A percentile compares a stretch with the other conserved stretches of the same genome.
Conservation (phyloP, 1,140 invertebrate genomes). For the Bombus cullumanus region DNA sequence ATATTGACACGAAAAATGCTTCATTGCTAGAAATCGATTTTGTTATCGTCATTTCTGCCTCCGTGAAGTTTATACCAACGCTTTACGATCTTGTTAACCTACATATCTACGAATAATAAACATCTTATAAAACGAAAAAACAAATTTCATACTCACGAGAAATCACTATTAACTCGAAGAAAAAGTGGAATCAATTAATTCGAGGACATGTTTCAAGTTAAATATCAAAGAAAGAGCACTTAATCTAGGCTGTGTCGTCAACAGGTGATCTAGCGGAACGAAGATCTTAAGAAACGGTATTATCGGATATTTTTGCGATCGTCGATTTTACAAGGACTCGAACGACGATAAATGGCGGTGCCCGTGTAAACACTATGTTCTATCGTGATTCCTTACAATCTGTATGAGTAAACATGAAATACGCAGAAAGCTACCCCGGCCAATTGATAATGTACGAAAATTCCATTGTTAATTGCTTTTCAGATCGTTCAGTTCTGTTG, state of each 20-base stretch:
- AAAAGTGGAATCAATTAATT: not conserved
- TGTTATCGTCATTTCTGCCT: not conserved
- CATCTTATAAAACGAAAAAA: not conserved
- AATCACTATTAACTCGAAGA: not conserved
- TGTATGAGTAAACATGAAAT: slow-evolving; percentile 38
- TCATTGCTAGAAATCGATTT: not conserved
- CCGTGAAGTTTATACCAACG: not conserved
- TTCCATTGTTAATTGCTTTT: slow-evolving; percentile 45
- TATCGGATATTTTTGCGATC: slow-evolving; percentile 5
- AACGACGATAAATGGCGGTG: slow-evolving; percentile 5
- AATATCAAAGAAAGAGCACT: not conserved
- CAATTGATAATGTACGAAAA: slow-evolving; percentile 42
- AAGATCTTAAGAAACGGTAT: not conserved
- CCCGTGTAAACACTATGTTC: slow-evolving; percentile 18
- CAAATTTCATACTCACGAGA: no score
- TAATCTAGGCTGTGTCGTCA: not conserved
- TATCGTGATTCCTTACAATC: slow-evolving; percentile 41
- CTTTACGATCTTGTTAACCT: not conserved
- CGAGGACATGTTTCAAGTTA: not conserved
- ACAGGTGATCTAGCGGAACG: not conserved
- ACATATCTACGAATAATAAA: not conserved
- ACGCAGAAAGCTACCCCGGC: not conserved
- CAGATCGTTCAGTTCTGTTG: not conserved
- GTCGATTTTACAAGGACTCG: not conserved
- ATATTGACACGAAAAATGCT: not conserved